Conservation (phyloP, 2,797 vertebrate genomes). For the Pangasius mekongensis region DNA sequence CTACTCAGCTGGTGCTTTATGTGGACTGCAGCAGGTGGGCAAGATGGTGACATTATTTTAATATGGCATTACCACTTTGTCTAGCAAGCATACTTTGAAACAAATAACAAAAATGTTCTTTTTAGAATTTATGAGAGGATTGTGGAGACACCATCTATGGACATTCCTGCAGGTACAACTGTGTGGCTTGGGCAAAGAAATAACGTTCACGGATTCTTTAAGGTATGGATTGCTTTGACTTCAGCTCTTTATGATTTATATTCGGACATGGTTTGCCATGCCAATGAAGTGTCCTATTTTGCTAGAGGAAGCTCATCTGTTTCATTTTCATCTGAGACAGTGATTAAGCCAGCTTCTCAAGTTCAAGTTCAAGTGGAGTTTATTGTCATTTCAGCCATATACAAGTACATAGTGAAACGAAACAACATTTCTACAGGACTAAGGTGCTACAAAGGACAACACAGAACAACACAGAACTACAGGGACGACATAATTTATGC, state of each 20-base stretch:
- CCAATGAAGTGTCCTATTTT: background rate
- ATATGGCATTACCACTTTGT: background rate
- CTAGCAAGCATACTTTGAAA: background rate
- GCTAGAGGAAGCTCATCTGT: background rate
- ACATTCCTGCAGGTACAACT: conserved; percentile 78
- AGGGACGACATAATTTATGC: too few relatives aligned
- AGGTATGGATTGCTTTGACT: conserved; percentile 69
- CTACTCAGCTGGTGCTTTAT: conserved; percentile 82
- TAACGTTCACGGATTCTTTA: conserved; percentile 84
- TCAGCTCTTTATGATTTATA: background rate
- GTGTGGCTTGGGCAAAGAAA: conserved; percentile 88
- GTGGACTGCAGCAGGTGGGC: conserved; percentile 87
- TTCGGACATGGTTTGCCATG: background rate
- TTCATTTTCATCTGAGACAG: background rate
- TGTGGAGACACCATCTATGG: conserved; percentile 80
- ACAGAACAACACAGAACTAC: too few relatives aligned
- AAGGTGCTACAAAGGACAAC: too few relatives aligned
- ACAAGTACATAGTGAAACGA: too few relatives aligned
- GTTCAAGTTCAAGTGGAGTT: too few relatives aligned
- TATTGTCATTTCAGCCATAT: too few relatives aligned
- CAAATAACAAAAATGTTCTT: conserved; percentile 15
- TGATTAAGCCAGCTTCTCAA: conserved; percentile 27
- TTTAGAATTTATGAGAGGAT: conserved; percentile 86
- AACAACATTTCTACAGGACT: too few relatives aligned
- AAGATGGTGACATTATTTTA: background rate